Percentiles rank a stretch among this genome's conserved stretches.
phyloP scores from a whole-genome alignment of 2,113 vertebrate genomes.

The Solenodon paradoxus region DNA sequence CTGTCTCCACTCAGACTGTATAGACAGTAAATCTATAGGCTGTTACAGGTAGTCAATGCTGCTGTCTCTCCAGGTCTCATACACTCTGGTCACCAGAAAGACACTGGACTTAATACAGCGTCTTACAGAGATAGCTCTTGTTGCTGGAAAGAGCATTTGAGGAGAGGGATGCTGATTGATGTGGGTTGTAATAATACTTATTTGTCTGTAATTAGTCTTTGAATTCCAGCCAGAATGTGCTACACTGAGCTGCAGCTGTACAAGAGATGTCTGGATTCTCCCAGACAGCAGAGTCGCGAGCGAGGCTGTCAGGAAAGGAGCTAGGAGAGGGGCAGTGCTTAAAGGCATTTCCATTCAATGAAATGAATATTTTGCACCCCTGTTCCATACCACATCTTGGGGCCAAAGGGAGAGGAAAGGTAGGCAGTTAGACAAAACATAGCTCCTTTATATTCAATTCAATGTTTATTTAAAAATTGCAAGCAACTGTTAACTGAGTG shows the following conservation, averaged over 20 bases:
- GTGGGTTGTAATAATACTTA: conserved; percentile 61
- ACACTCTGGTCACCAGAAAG: not conserved
- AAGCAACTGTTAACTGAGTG: not conserved
- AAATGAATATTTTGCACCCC: not conserved
- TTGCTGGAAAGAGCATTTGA: conserved; percentile 49
- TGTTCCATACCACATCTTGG: not conserved
- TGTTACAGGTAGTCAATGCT: fast-evolving
- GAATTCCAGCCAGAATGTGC: conserved; percentile 56
- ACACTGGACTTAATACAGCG: not conserved
- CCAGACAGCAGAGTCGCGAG: not conserved
- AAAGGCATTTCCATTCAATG: not conserved
- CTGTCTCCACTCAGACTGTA: not conserved
- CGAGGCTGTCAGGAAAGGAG: not conserved
- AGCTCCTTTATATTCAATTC: not conserved
- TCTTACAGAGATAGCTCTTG: not conserved
- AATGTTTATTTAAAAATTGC: not conserved
- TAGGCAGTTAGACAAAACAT: not conserved
- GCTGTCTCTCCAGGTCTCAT: not conserved
- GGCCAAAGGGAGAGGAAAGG: not conserved
- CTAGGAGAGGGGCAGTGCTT: not conserved
- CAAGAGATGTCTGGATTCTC: conserved; percentile 55
- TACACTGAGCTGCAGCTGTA: conserved; percentile 53
- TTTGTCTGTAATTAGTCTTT: conserved; percentile 69
- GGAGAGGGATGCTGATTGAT: conserved; percentile 55
- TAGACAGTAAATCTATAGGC: not conserved